Evolutionary conservation across 2,888 invertebrate genomes (phyloP).

Genomic region (Nymphalis polychloros): DNA sequence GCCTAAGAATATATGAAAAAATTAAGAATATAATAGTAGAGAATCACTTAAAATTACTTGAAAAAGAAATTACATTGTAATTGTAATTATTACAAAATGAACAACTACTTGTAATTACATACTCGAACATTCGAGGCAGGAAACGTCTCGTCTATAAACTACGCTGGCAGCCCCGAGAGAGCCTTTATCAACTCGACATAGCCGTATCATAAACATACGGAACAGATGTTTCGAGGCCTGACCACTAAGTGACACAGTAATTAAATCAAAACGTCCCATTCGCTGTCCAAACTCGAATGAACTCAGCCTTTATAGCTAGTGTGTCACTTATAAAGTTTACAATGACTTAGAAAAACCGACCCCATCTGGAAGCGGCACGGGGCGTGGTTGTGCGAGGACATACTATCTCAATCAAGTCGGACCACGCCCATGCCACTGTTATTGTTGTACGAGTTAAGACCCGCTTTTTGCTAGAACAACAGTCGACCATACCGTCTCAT

Average conservation of each 20-base stretch:
- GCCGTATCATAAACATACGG: conserved; percentile 6
- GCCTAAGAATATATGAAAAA: no score
- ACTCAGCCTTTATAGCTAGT: conserved; percentile 3
- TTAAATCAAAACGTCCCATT: conserved; percentile 15
- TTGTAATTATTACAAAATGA: background rate
- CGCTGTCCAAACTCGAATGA: background rate
- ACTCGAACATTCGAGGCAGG: conserved; percentile 1
- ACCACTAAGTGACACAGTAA: conserved; percentile 10
- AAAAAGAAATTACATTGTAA: no score
- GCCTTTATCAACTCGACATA: conserved; percentile 4
- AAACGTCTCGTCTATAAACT: conserved; percentile 12
- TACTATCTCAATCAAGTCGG: conserved; percentile 61
- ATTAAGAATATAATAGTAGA: no score
- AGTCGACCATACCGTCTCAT: conserved; percentile 62
- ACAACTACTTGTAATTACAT: background rate
- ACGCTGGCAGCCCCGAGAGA: conserved; percentile 2
- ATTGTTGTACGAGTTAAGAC: conserved; percentile 74
- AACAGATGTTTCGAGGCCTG: background rate
- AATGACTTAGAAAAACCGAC: conserved; percentile 52
- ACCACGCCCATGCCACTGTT: conserved; percentile 53
- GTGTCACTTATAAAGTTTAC: conserved; percentile 34
- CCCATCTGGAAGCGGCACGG: conserved; percentile 59
- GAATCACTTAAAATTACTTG: no score
- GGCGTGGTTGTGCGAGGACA: conserved; percentile 36
- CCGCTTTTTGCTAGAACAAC: conserved; percentile 77